phyloP scores from a whole-genome alignment of 2,797 vertebrate genomes.

The Urocyon cinereoargenteus region DNA sequence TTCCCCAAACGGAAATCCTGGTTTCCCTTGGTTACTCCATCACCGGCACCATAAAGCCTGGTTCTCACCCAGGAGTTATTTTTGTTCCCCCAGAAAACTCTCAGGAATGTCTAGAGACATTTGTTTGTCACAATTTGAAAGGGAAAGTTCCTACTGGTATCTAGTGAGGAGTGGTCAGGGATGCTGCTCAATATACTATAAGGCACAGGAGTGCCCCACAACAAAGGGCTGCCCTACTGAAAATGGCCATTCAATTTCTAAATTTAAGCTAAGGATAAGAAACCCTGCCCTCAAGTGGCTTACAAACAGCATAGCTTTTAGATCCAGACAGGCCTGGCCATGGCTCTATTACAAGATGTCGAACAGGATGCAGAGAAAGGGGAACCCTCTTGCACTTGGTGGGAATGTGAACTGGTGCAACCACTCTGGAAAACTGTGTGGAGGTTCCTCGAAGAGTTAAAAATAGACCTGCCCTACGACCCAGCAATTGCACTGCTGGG shows the following conservation, averaged over 20 bases:
- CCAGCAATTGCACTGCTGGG: no score
- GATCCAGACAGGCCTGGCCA: not conserved
- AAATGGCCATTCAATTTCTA: not conserved
- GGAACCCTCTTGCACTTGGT: no score
- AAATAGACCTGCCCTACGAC: no score
- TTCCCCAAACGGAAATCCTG: not conserved
- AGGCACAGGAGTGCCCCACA: not conserved
- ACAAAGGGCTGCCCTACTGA: not conserved
- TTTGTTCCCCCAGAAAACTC: not conserved
- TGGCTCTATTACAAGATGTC: not conserved
- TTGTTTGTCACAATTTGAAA: not conserved
- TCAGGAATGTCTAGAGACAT: not conserved
- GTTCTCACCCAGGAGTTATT: not conserved
- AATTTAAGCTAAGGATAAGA: not conserved
- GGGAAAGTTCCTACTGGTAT: not conserved
- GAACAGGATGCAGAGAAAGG: no score
- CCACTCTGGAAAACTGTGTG: no score
- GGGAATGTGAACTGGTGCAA: no score
- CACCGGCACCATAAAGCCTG: not conserved
- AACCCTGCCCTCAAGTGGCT: not conserved
- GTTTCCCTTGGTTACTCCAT: not conserved
- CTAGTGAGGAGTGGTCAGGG: not conserved
- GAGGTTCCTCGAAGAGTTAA: no score
- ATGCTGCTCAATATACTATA: not conserved
- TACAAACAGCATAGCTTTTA: not conserved